Conservation (phyloP, 2,888 invertebrate genomes). For the Monoplex corrugatus region DNA sequence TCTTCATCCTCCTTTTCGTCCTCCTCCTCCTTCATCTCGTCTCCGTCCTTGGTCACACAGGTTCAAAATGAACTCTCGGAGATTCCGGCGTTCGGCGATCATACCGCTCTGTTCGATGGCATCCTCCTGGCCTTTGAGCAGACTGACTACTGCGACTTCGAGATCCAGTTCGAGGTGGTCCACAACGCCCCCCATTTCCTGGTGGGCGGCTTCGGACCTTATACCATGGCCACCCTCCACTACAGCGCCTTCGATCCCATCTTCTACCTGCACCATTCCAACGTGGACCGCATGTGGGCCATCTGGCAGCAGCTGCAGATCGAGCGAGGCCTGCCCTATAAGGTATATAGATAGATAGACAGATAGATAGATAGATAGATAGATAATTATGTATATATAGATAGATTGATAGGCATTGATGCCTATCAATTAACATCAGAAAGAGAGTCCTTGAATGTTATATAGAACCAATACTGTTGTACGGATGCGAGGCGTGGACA, state of each 20-base stretch:
- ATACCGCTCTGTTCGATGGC: conserved; percentile 57
- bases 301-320: conserved; percentile 61
- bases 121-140: conserved; percentile 59
- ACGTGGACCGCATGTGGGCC: conserved; percentile 62
- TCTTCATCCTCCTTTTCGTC: no score
- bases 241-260: conserved; percentile 62
- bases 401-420: no score
- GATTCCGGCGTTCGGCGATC: conserved; percentile 55
- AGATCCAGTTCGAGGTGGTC: conserved; percentile 60
- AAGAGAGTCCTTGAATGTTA: no score
- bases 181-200: conserved; percentile 60
- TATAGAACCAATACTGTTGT: no score
- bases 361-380: no score
- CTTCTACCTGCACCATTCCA: conserved; percentile 60
- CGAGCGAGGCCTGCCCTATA: conserved; percentile 51
- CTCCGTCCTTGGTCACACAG: background rate
- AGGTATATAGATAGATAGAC: no score
- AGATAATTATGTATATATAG: no score
- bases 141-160: conserved; percentile 62
- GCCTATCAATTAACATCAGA: no score
- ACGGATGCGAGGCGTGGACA: no score
- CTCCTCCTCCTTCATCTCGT: no score
- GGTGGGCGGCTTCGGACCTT: conserved; percentile 57
- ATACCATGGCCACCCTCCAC: conserved; percentile 57
- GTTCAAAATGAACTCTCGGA: conserved; percentile 47